Evolutionary conservation across 2,113 vertebrate genomes (phyloP), one percentile per base, ranked within the genome.

Genomic region (Colistium nudipinnis): DNA sequence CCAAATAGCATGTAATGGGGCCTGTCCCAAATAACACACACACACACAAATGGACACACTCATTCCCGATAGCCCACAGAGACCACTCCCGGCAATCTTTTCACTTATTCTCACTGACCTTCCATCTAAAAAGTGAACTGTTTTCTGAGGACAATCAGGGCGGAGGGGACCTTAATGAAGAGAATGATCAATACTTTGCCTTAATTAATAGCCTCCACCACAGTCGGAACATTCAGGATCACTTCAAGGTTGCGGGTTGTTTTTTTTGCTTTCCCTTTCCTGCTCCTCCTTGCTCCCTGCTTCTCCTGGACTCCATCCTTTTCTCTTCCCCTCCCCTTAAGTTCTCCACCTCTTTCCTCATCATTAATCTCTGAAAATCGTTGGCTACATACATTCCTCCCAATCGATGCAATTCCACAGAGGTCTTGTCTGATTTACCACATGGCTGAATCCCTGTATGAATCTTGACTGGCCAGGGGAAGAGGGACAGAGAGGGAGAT

Each of bases 351-450:
- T 81, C 86, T 81, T 85, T 83, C 85, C 79, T 87, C 85, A 38
- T 89, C 87, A 87, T 91, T 89, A 88, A 88, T 92, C 90, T 86
- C 72, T 87, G 83, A 87, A 92, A 92, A 91, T 90, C 76, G 64
- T 89, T 88, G 85, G 85, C 85, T 89, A 91, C 90, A 90, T 88
- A 85, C 82, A 89, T 89, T 89, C 76, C 84, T 83, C 81, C 79
- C 84, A 84, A 91, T 91, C 89, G 82, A 92, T 91, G 86, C 86
- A 86, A 86, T 86, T 85, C 90, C 87, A 82, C 83, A 16, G 78
- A 89, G 88, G 87, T 86, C 88, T 84, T 90, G 91, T 91, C 86
- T 89, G 90, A 90, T 90, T 90, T 89, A 87, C 85, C 86, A 90
- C 90, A 87, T 84, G 85, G 81, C 84, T 90, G 84, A 76, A 73